A percentile compares a stretch with the other conserved stretches of the same genome.
Conservation (phyloP, 2,888 invertebrate species). For the Synergus itoensis region DNA sequence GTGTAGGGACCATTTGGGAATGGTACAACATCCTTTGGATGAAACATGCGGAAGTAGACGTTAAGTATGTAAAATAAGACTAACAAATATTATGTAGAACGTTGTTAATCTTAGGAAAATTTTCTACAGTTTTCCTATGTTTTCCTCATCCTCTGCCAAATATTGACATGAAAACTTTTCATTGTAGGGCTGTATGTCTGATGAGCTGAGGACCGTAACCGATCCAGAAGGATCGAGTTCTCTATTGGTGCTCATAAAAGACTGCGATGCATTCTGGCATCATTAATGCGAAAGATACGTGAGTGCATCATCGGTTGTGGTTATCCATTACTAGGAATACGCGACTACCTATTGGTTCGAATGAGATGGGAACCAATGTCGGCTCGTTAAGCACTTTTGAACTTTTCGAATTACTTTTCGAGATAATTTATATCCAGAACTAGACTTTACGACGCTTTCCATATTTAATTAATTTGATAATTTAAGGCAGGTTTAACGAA, state of each 20-base stretch:
- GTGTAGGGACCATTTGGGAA: too few species aligned
- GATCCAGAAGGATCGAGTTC: background rate
- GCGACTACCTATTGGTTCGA: background rate
- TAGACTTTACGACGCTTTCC: constrained; percentile 9
- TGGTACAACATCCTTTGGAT: too few species aligned
- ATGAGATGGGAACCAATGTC: constrained; percentile 1
- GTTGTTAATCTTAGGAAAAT: background rate
- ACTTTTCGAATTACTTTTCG: constrained; percentile 20
- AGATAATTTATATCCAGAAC: constrained; percentile 11
- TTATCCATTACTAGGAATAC: constrained; percentile 5
- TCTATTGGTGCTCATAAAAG: constrained; percentile 15
- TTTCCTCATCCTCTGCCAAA: background rate
- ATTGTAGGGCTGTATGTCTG: background rate
- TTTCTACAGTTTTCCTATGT: background rate
- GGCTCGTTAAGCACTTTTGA: constrained; percentile 15
- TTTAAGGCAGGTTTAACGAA: constrained; percentile 11
- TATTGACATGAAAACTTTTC: background rate
- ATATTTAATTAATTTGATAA: constrained; percentile 36
- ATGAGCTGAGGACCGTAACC: background rate
- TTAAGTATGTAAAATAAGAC: too few species aligned
- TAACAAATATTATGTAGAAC: too few species aligned
- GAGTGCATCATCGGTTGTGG: constrained; percentile 8
- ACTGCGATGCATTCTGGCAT: background rate
- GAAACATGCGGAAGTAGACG: too few species aligned
- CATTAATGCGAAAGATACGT: constrained; percentile 18